A percentile compares a stretch with the other conserved stretches of the same genome.
Conservation (phyloP, 53 echinoderm and acorn worm species). For the Patiria pectinifera region DNA sequence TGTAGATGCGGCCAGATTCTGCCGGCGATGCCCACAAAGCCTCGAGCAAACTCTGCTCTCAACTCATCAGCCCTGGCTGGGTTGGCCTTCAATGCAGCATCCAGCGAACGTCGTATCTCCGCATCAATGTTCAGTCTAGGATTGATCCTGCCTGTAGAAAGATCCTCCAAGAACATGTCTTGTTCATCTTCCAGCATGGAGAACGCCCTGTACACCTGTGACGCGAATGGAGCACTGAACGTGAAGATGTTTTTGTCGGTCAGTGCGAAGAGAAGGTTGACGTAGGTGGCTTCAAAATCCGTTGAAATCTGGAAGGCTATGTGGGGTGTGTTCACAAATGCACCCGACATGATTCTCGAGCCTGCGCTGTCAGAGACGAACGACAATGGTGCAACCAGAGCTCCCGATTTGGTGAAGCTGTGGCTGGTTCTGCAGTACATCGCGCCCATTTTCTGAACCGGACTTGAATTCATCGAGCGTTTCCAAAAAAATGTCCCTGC, state of each 20-base stretch:
- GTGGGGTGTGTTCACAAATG: constrained; percentile 58
- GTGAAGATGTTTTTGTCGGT: constrained; percentile 71
- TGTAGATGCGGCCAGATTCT: constrained; percentile 84
- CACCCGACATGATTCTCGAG: not conserved
- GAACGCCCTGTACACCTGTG: constrained; percentile 78
- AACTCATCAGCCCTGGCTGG: constrained; percentile 79
- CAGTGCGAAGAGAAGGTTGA: constrained; percentile 86
- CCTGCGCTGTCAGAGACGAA: not conserved
- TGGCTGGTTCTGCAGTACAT: not conserved
- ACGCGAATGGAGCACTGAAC: constrained; percentile 82
- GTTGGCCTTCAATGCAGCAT: constrained; percentile 76
- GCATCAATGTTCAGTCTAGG: constrained; percentile 68
- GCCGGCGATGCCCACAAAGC: constrained; percentile 77
- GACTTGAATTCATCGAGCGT: not conserved
- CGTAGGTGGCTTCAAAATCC: constrained; percentile 84
- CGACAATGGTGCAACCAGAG: not conserved
- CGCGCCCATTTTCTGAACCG: not conserved
- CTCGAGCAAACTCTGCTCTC: constrained; percentile 77
- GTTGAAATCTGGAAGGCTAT: constrained; percentile 79
- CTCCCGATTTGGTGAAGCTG: not conserved
- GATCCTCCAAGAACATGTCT: constrained; percentile 72
- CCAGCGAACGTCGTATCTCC: constrained; percentile 64
- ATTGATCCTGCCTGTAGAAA: constrained; percentile 69
- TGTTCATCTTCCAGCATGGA: constrained; percentile 73
- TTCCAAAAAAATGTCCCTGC: too few species aligned